Conservation (phyloP, 2,888 invertebrate species). For the Epiblema foenella region DNA sequence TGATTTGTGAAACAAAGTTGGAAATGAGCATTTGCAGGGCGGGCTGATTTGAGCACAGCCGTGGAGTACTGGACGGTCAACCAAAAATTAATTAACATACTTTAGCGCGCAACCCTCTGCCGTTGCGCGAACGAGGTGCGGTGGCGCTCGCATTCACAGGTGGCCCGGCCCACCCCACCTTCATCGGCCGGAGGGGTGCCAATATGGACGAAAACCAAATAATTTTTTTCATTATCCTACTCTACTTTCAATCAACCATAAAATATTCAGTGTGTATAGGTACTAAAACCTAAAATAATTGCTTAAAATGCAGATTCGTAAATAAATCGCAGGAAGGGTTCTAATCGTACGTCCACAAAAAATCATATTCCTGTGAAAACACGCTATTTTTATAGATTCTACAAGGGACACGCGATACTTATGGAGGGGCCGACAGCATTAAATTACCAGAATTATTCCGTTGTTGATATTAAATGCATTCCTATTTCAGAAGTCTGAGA, state of each 20-base stretch:
- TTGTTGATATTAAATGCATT: slow-evolving; percentile 78
- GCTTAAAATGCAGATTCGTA: slow-evolving; percentile 12
- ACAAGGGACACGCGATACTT: slow-evolving; percentile 72
- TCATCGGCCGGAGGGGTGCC: slow-evolving; percentile 56
- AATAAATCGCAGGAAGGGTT: slow-evolving; percentile 33
- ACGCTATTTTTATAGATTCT: slow-evolving; percentile 59
- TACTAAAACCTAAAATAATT: neutral
- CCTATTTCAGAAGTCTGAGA: slow-evolving; percentile 62
- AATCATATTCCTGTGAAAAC: slow-evolving; percentile 40
- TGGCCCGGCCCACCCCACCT: slow-evolving; percentile 62
- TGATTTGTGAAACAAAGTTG: slow-evolving; percentile 70
- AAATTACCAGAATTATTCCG: slow-evolving; percentile 78
- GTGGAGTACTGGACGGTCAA: slow-evolving; percentile 76
- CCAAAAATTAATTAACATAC: slow-evolving; percentile 85
- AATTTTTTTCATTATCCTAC: slow-evolving; percentile 52
- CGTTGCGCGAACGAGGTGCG: slow-evolving; percentile 54
- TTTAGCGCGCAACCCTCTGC: slow-evolving; percentile 77
- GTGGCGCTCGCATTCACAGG: slow-evolving; percentile 55
- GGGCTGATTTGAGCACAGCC: slow-evolving; percentile 75
- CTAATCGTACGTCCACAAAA: slow-evolving; percentile 36
- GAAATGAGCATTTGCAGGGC: slow-evolving; percentile 74
- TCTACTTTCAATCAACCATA: slow-evolving; percentile 45
- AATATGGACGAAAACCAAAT: slow-evolving; percentile 48
- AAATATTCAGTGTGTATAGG: slow-evolving; percentile 5
- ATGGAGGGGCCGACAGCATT: slow-evolving; percentile 65